Base-by-base conservation (phyloP, 2,113 vertebrate species). In the Scomber japonicus region DNA sequence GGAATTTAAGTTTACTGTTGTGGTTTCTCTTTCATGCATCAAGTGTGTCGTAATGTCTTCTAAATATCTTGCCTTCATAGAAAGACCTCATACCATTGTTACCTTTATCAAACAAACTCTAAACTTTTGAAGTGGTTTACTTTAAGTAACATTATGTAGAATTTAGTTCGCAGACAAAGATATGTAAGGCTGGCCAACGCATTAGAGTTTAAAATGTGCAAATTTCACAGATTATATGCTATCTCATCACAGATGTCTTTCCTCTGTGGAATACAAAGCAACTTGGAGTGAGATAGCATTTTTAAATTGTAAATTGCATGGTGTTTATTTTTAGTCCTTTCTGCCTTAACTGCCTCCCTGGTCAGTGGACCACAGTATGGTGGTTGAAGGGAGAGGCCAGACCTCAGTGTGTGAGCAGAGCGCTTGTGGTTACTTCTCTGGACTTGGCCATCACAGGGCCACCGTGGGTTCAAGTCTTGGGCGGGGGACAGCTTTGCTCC, bases 321-420 rank as follows among this genome's bases (percentile, higher is more conserved):
- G 68, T 91, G 79, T 92, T 93, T 94, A 94, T 93, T 92, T 93
- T 93, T 92, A 94, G 85, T 80, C 65, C 35, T 71, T 82, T 88
- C 82, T 85, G 82, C 79, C 59, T 87, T 90, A 78, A 90, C 85
- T 89, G 87, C 89, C 70, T 90, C 60, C 81, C 88, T 81, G 88
- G 89, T 90, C 91, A 93, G 84, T 84, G 81, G 72, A 94, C 92
- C 90, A 92, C 91, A 88, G 83, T 87, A 90, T 85, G 88, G 91
- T 85, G 90, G 88, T 92, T 84, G 87, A 85, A 93, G 93, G 91
- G 93, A 93, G 90, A 87, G 91, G 93, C 91, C 91, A 92, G 89
- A 90, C 86, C 84, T 93, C 89, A 86, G 88, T 91, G 92, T 94
- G 82, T 84, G 90, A 92, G 91, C 74, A 71, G 82, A 87, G 85